Conservation (phyloP, 2,888 invertebrate genomes). For the Dasypogon diadema region DNA sequence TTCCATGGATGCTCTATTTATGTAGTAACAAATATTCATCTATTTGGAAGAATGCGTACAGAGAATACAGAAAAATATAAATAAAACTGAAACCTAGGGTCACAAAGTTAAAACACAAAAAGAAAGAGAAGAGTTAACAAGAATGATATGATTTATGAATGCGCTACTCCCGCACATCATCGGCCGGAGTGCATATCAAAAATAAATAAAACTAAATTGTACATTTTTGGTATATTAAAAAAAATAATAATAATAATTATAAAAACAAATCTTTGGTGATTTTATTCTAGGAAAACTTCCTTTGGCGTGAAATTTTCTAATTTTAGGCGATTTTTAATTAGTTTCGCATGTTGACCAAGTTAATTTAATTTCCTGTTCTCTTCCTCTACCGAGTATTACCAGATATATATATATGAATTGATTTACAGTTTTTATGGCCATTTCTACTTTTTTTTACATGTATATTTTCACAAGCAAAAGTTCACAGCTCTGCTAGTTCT, state of each 20-base stretch:
- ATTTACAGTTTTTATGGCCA: not conserved
- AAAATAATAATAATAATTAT: not conserved
- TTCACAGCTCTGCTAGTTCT: conserved; percentile 55
- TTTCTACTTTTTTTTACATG: not conserved
- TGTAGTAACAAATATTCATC: conserved; percentile 14
- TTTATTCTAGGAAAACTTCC: not conserved
- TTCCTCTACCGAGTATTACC: not conserved
- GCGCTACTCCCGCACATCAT: no score
- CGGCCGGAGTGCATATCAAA: not conserved
- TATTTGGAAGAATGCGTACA: not conserved
- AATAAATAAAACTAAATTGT: not conserved
- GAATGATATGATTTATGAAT: conserved; percentile 22
- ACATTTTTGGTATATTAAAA: not conserved
- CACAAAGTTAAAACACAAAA: no score
- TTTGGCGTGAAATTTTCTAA: not conserved
- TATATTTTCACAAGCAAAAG: conserved; percentile 5
- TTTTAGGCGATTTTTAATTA: not conserved
- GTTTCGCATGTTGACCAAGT: not conserved
- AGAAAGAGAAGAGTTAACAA: not conserved
- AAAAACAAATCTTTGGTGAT: conserved; percentile 30
- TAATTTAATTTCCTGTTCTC: no score
- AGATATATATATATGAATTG: not conserved
- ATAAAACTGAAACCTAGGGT: not conserved
- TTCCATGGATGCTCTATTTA: conserved; percentile 7
- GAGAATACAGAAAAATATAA: not conserved